Evolutionary conservation across 1,140 invertebrate genomes (phyloP), one percentile per base, ranked within the genome.

Genomic region (Listronotus bonariensis): DNA sequence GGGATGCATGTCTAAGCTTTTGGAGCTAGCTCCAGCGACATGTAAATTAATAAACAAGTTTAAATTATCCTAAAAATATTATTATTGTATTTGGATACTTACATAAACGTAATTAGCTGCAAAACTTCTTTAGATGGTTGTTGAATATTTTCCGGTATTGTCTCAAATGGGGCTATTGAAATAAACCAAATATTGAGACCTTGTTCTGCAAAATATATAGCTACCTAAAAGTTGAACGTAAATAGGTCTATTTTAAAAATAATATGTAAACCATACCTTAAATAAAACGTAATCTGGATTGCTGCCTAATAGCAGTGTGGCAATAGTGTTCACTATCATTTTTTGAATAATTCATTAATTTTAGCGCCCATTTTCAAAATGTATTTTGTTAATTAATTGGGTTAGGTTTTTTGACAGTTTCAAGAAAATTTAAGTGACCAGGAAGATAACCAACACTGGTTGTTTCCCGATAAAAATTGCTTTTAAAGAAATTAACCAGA

Each of bases 61-160:
- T n/a, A n/a, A n/a, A n/a, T n/a, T n/a, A n/a, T n/a, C n/a, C n/a
- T n/a, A n/a, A n/a, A n/a, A n/a, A n/a, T n/a, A n/a, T n/a, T n/a
- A n/a, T 26, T 26, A 26, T 26, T 26, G 20, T 26, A 26, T 3
- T 26, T 26, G 2, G 8, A 14, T 14, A 67, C 67, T 72, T 67
- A 75, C 73, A 76, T 63, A 56, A 76, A 76, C 3, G 70, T 74
- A 49, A 75, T 75, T 15, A 75, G 58, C 34, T 69, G 62, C 11
- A 75, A 48, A 38, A 74, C 53, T 32, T 73, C 68, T 42, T 71
- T 72, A 31, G 65, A 68, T 2, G 74, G 74, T 12, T 52, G 49
- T 51, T 62, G 56, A 32, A 72, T 64, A 46, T 68, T 58, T 40
- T 64, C 26, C 20, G 74, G 74, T 4, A 75, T 20, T 42, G 56